Base-by-base conservation (phyloP, 2,888 invertebrate species). In the Pollenia griseotomentosa region DNA sequence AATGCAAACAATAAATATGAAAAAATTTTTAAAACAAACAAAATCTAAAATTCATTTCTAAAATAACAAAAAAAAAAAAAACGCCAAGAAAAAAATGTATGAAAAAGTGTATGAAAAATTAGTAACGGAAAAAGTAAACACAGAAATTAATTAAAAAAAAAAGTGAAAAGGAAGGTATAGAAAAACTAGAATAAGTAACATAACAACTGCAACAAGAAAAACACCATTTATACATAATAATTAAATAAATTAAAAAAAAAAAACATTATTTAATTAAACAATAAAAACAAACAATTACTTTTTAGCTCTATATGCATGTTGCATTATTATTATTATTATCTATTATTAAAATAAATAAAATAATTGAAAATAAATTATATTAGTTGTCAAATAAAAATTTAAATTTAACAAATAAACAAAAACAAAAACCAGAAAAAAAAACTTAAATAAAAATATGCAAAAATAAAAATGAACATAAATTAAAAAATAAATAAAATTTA, bases 261-360 rank as follows among this genome's bases (percentile, higher is more conserved):
- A 57, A 74, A 68, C 33, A 73, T 6, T 53, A 73, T n/a, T 70
- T 46, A 57, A 79, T 33, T 57, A 73, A 73, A 33, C 33, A 33
- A 33, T 33, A 33, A 53, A 53, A 66, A 74, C 42, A 79, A 73
- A 79, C 51, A 79, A 84, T 57, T 80, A 83, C 48, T 80, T 86
- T 85, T 83, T 86, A 83, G 74, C 86, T 86, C 83, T 83, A 83
- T 83, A 86, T 83, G 85, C 85, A 85, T 81, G 81, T 81, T 82
- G 82, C 81, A 85, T 85, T 53, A 82, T 85, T 48, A 82, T 68
- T 79, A 78, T 48, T 70, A 70, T 77, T 77, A 79, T 73, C 71
- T 65, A 78, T 66, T 75, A 83, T 61, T 68, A 16, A 63, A 59
- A 78, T 75, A 75, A 75, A 74, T 85, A 44, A 84, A 83, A 70